Conservation (phyloP, 2,113 vertebrate genomes). For the pig (Sus scrofa) region T2T-Sscrofa CM000823.6:6813501-6814000, state of each 20-base stretch:
- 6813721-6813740: neutral
- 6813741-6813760: neutral
- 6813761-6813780: neutral
- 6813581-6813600: neutral
- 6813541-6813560: fast-evolving
- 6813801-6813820: neutral
- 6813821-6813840: neutral
- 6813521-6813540: fast-evolving
- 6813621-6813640: neutral
- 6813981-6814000: neutral
- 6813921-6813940: fast-evolving
- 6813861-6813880: neutral
- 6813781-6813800: too few relatives aligned
- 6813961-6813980: neutral
- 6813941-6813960: neutral
- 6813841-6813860: neutral
- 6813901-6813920: fast-evolving
- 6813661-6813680: neutral
- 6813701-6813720: neutral
- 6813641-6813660: neutral
- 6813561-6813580: neutral
- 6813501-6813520: neutral
- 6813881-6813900: fast-evolving
- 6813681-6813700: neutral
- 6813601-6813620: neutral